A percentile compares a stretch with the other conserved stretches of the same genome.
Evolutionary conservation across 2,797 vertebrate species (phyloP).

Genomic region (Crax fasciolata): DNA sequence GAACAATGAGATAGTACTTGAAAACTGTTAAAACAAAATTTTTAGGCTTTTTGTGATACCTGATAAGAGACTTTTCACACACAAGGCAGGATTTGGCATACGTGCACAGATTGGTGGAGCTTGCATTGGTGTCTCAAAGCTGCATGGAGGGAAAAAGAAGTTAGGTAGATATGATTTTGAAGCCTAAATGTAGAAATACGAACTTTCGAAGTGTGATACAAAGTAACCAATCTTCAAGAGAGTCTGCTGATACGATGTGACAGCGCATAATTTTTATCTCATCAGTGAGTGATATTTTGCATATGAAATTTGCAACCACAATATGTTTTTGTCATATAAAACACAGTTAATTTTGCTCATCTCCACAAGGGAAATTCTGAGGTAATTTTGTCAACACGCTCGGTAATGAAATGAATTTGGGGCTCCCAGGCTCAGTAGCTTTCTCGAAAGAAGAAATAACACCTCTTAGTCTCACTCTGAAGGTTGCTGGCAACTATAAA

Average conservation of each 20-base stretch:
- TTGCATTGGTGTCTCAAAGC: background rate
- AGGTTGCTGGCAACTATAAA: conserved; percentile 24
- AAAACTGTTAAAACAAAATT: background rate
- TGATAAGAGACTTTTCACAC: fast-evolving
- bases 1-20: background rate
- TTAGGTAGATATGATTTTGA: background rate
- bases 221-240: background rate
- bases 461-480: conserved; percentile 48
- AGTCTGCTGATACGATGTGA: background rate
- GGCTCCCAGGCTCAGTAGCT: conserved; percentile 28
- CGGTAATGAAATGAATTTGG: conserved; percentile 60
- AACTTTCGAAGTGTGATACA: background rate
- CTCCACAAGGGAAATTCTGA: conserved; percentile 51
- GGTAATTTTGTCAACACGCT: conserved; percentile 60
- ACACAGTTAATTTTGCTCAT: conserved; percentile 65
- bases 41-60: background rate
- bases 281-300: conserved; percentile 36
- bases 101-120: background rate
- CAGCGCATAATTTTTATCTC: conserved; percentile 34
- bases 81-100: background rate
- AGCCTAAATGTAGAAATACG: background rate
- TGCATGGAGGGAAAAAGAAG: fast-evolving
- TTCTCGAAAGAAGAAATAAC: conserved; percentile 28
- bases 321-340: conserved; percentile 59
- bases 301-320: conserved; percentile 36